Base-by-base conservation (phyloP, 2,797 vertebrate species). In the Typhlichthys subterraneus region DNA sequence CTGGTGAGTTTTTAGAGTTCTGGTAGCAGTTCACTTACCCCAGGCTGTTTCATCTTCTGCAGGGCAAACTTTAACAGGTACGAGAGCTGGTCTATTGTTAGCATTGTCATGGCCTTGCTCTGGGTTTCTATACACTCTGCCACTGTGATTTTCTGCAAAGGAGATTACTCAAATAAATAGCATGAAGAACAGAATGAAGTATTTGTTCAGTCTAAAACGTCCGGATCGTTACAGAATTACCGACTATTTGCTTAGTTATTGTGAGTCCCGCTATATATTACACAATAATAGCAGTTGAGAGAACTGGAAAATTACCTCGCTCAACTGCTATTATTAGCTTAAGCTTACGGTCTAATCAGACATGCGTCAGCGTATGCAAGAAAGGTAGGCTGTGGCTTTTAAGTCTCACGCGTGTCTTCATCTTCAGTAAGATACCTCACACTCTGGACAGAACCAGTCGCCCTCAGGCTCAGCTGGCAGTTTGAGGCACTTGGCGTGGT, bases 401-500 rank as follows among this genome's bases (percentile, higher is more conserved):
- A 63, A 56, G 31, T 15, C 13, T 14, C 55, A 9, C 46, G 47
- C 19, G 47, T 7, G 33, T 70, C 14, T 8, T 19, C 13, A 45
- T 79, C 76, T 80, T 68, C 70, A 65, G 57, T 59, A 72, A 79
- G 86, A 88, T 90, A 91, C 89, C 89, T 91, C 89, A 89, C 89
- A 91, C 92, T 94, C 93, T 48, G 93, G 93, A 93, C 98, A 99
- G 96, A 99, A 99, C 98, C 98, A 99, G 96, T 99, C 97, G 89
- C 98, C 98, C 94, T 94, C 93, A 29, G 93, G 93, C 91, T 94
- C 93, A 0, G 92, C 90, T 65, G 93, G 97, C 93, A 99, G 96
- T 97, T 98, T 99, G 94, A 99, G 97, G 91, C 98, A 99, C 94
- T 98, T 99, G 95, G 97, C 97, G 86, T 99, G 98, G 96, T 99